phyloP scores from a whole-genome alignment of 2,888 invertebrate genomes.

The Melinaea marsaeus region DNA sequence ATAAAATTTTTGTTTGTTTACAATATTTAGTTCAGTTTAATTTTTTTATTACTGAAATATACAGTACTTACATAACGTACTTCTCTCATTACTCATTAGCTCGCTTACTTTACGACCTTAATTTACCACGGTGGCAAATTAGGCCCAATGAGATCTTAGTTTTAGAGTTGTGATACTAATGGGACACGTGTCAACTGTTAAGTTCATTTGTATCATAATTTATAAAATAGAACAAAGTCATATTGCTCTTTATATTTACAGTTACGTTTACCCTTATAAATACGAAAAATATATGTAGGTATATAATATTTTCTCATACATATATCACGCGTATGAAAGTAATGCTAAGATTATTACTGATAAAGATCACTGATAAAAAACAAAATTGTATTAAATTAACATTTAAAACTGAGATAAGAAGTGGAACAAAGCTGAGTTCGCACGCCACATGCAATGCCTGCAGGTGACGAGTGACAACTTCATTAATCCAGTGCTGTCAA shows the following conservation, averaged over 20 bases:
- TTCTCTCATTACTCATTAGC: conserved; percentile 34
- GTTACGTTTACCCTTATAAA: too few relatives aligned
- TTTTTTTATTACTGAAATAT: neutral
- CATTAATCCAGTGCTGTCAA: conserved; percentile 32
- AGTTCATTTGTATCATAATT: conserved; percentile 3
- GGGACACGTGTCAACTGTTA: neutral
- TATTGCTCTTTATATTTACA: too few relatives aligned
- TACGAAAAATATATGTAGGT: too few relatives aligned
- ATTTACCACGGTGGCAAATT: conserved; percentile 34
- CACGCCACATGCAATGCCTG: conserved; percentile 24
- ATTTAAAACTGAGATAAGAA: conserved; percentile 11
- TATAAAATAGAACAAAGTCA: too few relatives aligned
- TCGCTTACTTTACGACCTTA: conserved; percentile 34
- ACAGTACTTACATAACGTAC: conserved; percentile 11
- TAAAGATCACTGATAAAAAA: neutral
- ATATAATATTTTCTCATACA: too few relatives aligned
- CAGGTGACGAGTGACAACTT: conserved; percentile 28
- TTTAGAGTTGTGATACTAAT: conserved; percentile 11
- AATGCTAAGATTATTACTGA: too few relatives aligned
- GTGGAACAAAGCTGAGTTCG: conserved; percentile 20
- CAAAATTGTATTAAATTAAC: conserved; percentile 6
- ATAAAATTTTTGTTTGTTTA: neutral
- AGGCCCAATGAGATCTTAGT: conserved; percentile 36
- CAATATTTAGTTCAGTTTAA: neutral
- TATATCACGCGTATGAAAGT: too few relatives aligned